Evolutionary conservation across 2,113 vertebrate species (phyloP).

Genomic region (Syrmaticus mikado): DNA sequence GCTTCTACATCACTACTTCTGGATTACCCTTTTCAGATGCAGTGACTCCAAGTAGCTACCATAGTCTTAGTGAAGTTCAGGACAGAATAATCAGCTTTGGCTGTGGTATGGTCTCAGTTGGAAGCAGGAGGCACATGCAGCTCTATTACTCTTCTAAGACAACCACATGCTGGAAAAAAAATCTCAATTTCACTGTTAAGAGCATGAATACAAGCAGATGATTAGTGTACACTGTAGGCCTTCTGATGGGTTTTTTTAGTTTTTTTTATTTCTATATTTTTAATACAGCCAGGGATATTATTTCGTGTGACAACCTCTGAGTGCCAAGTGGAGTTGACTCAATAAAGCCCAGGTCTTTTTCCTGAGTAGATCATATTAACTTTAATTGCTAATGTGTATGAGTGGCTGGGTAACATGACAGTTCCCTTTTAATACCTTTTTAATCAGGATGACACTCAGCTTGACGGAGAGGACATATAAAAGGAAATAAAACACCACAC

Average conservation of each 20-base stretch:
- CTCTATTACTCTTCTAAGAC: neutral
- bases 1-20: neutral
- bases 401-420: neutral
- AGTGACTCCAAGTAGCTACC: neutral
- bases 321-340: neutral
- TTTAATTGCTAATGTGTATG: neutral
- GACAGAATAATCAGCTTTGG: neutral
- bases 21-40: neutral
- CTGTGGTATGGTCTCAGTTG: accelerated
- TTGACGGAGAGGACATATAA: neutral
- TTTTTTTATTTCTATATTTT: neutral
- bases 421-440: neutral
- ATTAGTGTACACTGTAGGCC: neutral
- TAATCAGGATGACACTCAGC: neutral
- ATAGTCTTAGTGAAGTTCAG: neutral
- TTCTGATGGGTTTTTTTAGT: neutral
- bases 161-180: neutral
- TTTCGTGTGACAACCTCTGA: neutral
- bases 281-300: neutral
- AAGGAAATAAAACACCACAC: slow-evolving; percentile 10
- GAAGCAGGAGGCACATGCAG: neutral
- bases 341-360: neutral
- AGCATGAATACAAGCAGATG: neutral
- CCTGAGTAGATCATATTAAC: neutral
- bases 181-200: neutral